Percentiles rank a stretch among this genome's conserved stretches.
phyloP scores from a whole-genome alignment of 2,113 vertebrate genomes.

The Callospermophilus lateralis region DNA sequence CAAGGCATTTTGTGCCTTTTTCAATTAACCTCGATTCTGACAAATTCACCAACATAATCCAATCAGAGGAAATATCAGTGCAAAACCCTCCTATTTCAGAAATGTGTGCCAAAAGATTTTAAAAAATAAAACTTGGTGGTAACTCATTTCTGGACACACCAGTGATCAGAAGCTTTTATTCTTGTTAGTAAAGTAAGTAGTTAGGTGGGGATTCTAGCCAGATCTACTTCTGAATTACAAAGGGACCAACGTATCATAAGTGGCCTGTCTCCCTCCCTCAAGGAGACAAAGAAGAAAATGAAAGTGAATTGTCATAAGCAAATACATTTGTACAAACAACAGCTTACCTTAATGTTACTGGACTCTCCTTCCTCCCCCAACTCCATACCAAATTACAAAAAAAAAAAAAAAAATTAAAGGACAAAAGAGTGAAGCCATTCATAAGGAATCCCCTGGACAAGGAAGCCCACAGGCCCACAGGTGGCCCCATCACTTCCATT shows the following conservation, averaged over 20 bases:
- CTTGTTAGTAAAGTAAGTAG: background rate
- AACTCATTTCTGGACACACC: background rate
- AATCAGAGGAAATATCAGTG: background rate
- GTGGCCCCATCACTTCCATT: background rate
- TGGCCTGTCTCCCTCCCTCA: background rate
- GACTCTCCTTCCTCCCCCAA: background rate
- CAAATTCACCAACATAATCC: background rate
- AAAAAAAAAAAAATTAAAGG: background rate
- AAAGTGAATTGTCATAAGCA: slow-evolving; percentile 45
- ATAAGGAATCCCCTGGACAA: background rate
- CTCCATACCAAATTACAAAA: background rate
- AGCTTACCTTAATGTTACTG: slow-evolving; percentile 19
- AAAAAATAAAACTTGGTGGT: background rate
- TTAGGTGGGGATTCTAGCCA: slow-evolving; percentile 25
- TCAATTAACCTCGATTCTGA: background rate
- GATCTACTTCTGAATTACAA: background rate
- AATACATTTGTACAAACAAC: slow-evolving; percentile 64
- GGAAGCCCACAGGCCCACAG: background rate
- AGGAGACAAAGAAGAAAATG: background rate
- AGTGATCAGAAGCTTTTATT: background rate
- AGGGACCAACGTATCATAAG: background rate
- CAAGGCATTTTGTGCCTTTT: background rate
- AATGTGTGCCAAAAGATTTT: background rate
- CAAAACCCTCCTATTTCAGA: background rate
- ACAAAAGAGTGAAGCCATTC: slow-evolving; percentile 19